A percentile compares a stretch with the other conserved stretches of the same genome.
These are phyloP conservation scores for Anser brachyrhynchus DNA, from an alignment of 2,113 vertebrate species.

Conservation along the genomic window DNA sequence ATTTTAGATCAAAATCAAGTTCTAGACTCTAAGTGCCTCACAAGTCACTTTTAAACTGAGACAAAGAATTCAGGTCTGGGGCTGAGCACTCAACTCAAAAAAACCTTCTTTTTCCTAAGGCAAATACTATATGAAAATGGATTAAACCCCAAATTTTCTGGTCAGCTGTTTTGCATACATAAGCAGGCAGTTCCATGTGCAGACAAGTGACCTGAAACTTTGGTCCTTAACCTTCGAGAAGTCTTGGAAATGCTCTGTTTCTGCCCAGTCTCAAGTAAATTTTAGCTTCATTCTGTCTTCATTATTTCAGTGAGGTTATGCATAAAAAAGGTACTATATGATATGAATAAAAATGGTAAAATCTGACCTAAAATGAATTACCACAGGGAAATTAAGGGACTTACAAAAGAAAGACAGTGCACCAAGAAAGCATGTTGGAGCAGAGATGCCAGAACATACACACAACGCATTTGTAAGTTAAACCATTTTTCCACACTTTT, in stretches of 20 bases:
- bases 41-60: constrained; percentile 8
- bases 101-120: neutral
- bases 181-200: neutral
- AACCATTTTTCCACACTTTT: neutral
- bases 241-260: neutral
- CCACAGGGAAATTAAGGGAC: neutral
- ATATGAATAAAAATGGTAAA: constrained; percentile 27
- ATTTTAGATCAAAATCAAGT: neutral
- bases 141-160: neutral
- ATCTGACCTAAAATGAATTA: neutral
- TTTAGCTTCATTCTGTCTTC: neutral
- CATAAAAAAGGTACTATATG: neutral
- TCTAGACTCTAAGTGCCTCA: neutral
- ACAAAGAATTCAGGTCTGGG: neutral
- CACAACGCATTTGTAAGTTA: neutral
- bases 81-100: constrained; percentile 18
- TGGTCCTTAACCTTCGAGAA: neutral
- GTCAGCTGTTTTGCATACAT: neutral
- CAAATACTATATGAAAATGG: constrained; percentile 1
- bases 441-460: neutral
- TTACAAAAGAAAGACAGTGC: neutral
- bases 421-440: constrained; percentile 1
- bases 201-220: constrained; percentile 17
- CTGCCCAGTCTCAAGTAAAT: neutral
- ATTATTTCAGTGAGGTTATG: neutral